These are phyloP conservation scores for Leuctra nigra DNA, from an alignment of 2,888 invertebrate genomes.

Conservation along the genomic window DNA sequence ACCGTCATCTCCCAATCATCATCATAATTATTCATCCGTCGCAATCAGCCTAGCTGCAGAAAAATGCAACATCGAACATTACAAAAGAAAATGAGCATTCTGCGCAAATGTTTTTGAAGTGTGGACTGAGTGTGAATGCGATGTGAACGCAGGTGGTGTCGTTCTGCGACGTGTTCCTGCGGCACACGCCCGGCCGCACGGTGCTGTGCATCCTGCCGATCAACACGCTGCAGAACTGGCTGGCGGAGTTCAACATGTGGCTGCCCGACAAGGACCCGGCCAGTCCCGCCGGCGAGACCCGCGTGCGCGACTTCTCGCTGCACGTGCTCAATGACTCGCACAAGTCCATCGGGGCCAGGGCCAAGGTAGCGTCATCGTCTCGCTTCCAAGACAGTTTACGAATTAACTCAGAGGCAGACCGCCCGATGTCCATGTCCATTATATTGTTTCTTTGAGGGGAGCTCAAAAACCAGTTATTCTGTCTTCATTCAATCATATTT, in stretches of 20 bases:
- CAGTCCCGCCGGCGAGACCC: constrained; percentile 64
- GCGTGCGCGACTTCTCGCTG: constrained; percentile 76
- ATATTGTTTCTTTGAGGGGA: too few species aligned
- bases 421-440: too few species aligned
- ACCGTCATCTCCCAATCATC: too few species aligned
- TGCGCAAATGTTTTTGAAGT: neutral
- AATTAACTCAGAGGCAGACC: too few species aligned
- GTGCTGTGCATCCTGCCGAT: constrained; percentile 97
- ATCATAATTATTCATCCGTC: too few species aligned
- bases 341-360: constrained; percentile 81
- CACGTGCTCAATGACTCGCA: constrained; percentile 91
- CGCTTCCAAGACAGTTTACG: too few species aligned
- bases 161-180: constrained; percentile 92
- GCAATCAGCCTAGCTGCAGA: too few species aligned
- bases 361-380: constrained; percentile 70
- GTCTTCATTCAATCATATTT: too few species aligned
- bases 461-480: too few species aligned
- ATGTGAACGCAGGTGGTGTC: constrained; percentile 77
- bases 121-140: too few species aligned
- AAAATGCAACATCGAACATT: too few species aligned
- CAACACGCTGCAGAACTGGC: constrained; percentile 97
- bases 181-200: constrained; percentile 80
- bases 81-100: too few species aligned
- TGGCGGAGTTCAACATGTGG: constrained; percentile 97
- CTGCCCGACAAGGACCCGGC: constrained; percentile 58